phyloP scores from a whole-genome alignment of 2,113 vertebrate genomes.

The Proteles cristata region DNA sequence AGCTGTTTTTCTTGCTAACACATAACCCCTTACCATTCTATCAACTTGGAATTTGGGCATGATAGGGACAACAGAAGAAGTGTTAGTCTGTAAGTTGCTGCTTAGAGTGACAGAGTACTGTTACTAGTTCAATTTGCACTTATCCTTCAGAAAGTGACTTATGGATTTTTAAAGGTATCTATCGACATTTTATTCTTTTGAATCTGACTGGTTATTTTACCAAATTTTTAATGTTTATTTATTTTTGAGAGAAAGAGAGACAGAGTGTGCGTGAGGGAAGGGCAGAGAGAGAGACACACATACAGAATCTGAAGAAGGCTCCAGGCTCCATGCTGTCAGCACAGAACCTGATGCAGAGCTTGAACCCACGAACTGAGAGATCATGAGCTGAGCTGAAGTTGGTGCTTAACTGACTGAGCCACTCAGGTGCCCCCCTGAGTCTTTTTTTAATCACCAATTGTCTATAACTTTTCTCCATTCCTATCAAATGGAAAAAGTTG shows the following conservation, averaged over 20 bases:
- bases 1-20: background rate
- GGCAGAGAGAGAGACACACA: too few species aligned
- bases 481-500: background rate
- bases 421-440: background rate
- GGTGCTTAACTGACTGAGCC: too few species aligned
- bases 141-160: background rate
- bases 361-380: too few species aligned
- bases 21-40: background rate
- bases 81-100: background rate
- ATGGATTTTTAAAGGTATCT: background rate
- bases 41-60: conserved; percentile 2
- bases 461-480: background rate
- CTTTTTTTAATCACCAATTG: background rate
- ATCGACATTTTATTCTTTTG: background rate
- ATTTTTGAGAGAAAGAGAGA: too few species aligned
- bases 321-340: too few species aligned
- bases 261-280: too few species aligned
- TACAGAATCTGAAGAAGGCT: too few species aligned
- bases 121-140: background rate
- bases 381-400: too few species aligned
- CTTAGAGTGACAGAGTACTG: background rate
- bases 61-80: background rate
- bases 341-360: too few species aligned
- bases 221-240: too few species aligned
- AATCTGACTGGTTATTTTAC: background rate